Evolutionary conservation across 2,797 vertebrate species (phyloP).

Genomic region (Xenopus petersii): DNA sequence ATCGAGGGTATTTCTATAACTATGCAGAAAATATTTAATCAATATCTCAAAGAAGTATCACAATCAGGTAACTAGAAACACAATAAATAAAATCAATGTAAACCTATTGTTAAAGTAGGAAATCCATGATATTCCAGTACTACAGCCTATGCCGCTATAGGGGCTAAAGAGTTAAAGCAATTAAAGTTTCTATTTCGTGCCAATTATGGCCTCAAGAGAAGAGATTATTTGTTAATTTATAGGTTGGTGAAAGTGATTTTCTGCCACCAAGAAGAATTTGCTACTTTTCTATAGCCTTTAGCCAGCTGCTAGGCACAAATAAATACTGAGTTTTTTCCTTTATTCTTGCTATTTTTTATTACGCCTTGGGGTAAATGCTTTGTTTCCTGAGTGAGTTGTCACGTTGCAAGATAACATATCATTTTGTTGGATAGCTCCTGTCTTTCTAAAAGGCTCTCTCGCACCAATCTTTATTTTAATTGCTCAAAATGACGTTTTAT

Average conservation of each 20-base stretch:
- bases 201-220: slow-evolving; percentile 44
- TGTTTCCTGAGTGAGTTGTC: slow-evolving; percentile 16
- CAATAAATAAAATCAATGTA: too few species aligned
- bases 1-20: too few species aligned
- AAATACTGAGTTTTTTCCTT: slow-evolving; percentile 9
- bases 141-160: not conserved
- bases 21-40: too few species aligned
- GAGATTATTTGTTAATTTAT: slow-evolving; percentile 45
- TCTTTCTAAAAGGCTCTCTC: not conserved
- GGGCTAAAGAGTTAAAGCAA: slow-evolving; percentile 35
- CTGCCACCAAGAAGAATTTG: slow-evolving; percentile 46
- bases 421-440: slow-evolving; percentile 29
- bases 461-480: too few species aligned
- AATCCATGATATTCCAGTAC: too few species aligned
- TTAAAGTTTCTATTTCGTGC: slow-evolving; percentile 43
- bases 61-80: too few species aligned
- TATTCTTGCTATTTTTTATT: slow-evolving; percentile 30
- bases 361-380: slow-evolving; percentile 38
- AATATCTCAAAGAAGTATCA: too few species aligned
- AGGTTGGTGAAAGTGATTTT: slow-evolving; percentile 43
- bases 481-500: too few species aligned
- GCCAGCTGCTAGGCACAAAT: slow-evolving; percentile 44
- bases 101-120: too few species aligned
- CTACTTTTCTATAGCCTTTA: slow-evolving; percentile 33
- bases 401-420: slow-evolving; percentile 29